These are phyloP conservation scores for Aratinga solstitialis DNA, from an alignment of 2,797 vertebrate genomes.

Conservation along the genomic window DNA sequence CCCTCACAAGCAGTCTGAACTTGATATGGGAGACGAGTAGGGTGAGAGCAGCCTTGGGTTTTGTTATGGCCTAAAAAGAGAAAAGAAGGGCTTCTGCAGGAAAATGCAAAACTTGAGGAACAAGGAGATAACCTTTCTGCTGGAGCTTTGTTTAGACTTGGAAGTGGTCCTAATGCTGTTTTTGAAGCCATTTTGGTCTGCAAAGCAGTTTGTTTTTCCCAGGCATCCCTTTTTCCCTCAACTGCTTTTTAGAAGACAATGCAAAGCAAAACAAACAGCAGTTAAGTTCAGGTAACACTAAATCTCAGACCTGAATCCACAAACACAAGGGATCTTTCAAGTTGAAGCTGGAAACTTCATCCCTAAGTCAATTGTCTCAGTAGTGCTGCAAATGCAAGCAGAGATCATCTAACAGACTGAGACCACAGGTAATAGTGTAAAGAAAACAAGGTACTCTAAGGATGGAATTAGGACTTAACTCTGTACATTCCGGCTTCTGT, in stretches of 20 bases:
- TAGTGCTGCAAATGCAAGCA: not conserved
- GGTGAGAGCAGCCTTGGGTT: not conserved
- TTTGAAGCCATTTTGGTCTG: constrained; percentile 48
- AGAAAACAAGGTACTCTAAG: not conserved
- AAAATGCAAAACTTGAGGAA: not conserved
- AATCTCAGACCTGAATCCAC: constrained; percentile 64
- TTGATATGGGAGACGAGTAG: not conserved
- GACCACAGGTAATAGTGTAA: constrained; percentile 7
- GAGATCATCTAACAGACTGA: constrained; percentile 9
- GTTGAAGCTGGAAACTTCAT: constrained; percentile 51
- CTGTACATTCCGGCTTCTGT: not conserved
- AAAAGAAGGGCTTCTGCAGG: not conserved
- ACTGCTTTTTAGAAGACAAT: constrained; percentile 45
- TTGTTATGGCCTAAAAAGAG: not conserved
- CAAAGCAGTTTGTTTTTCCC: constrained; percentile 62
- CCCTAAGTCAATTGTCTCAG: constrained; percentile 14
- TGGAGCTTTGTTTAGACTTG: constrained; percentile 22
- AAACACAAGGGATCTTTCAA: constrained; percentile 51
- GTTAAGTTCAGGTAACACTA: constrained; percentile 58
- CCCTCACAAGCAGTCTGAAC: not conserved
- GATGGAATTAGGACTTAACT: constrained; percentile 14
- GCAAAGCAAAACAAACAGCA: constrained; percentile 54
- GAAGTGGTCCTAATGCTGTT: constrained; percentile 34
- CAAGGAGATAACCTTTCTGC: not conserved
- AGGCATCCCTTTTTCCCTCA: constrained; percentile 14